Conservation (phyloP, 2,797 vertebrate species). For the Falco rusticolus region DNA sequence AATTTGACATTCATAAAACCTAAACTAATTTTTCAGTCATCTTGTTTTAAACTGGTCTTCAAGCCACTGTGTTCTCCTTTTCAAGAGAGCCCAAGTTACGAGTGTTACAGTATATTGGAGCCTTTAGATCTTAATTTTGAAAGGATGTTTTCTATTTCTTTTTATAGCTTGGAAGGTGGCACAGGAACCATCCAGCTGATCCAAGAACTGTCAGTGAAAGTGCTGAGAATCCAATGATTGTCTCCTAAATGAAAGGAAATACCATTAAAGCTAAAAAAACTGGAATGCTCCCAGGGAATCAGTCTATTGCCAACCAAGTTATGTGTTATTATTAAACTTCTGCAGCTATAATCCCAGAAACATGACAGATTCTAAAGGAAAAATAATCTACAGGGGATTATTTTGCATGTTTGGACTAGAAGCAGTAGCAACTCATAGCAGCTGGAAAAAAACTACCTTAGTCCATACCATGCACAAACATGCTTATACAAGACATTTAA, state of each 20-base stretch:
- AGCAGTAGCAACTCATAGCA: background rate
- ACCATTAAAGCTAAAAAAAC: constrained; percentile 4
- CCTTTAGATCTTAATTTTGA: background rate
- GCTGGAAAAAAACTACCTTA: background rate
- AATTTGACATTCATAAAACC: background rate
- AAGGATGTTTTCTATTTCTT: constrained; percentile 49
- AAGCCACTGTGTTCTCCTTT: background rate
- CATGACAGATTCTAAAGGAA: background rate
- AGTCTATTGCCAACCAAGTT: background rate
- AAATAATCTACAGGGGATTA: constrained; percentile 6
- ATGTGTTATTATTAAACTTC: background rate
- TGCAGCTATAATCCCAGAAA: background rate
- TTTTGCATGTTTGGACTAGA: background rate
- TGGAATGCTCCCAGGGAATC: background rate
- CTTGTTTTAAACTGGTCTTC: background rate
- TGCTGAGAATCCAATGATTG: constrained; percentile 75
- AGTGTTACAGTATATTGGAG: background rate
- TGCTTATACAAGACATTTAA: background rate
- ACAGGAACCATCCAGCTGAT: constrained; percentile 84
- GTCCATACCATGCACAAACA: background rate
- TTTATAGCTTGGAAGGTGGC: constrained; percentile 78
- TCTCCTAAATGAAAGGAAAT: constrained; percentile 77
- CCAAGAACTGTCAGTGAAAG: constrained; percentile 79
- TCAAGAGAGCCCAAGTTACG: background rate
- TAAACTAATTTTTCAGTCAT: background rate